Conservation (phyloP, 2,888 invertebrate genomes). For the Baronia brevicornis region DNA sequence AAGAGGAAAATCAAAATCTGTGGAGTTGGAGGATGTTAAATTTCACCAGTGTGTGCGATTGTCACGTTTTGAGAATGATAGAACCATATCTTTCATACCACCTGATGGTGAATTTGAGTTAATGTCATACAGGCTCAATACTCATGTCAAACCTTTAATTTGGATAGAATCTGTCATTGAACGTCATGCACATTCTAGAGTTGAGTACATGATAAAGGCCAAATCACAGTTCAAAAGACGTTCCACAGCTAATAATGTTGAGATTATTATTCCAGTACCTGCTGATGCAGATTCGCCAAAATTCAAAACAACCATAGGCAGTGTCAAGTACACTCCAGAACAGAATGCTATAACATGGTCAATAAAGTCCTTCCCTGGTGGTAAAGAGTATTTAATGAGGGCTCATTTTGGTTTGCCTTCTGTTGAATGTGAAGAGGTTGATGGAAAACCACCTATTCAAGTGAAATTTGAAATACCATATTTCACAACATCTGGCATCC, state of each 20-base stretch:
- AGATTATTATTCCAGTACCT: slow-evolving; percentile 96
- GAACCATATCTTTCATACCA: slow-evolving; percentile 98
- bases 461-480: slow-evolving; percentile 99
- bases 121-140: slow-evolving; percentile 98
- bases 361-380: slow-evolving; percentile 97
- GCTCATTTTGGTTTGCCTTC: slow-evolving; percentile 98
- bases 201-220: slow-evolving; percentile 99
- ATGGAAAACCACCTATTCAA: slow-evolving; percentile 98
- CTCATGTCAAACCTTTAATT: slow-evolving; percentile 97
- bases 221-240: slow-evolving; percentile 98
- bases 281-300: slow-evolving; percentile 98
- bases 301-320: slow-evolving; percentile 97
- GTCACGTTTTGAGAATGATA: slow-evolving; percentile 97
- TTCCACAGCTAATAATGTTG: slow-evolving; percentile 98
- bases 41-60: slow-evolving; percentile 98
- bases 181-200: slow-evolving; percentile 96
- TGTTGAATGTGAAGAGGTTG: slow-evolving; percentile 93
- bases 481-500: slow-evolving; percentile 98
- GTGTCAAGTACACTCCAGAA: slow-evolving; percentile 97
- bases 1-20: slow-evolving; percentile 97
- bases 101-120: slow-evolving; percentile 99
- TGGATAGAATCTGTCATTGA: slow-evolving; percentile 99
- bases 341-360: slow-evolving; percentile 98
- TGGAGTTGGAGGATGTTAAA: slow-evolving; percentile 98
- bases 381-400: slow-evolving; percentile 98